Evolutionary conservation across 2,113 vertebrate species (phyloP), one percentile per base, ranked within the genome.

Genomic region (Tylochromis polylepis): DNA sequence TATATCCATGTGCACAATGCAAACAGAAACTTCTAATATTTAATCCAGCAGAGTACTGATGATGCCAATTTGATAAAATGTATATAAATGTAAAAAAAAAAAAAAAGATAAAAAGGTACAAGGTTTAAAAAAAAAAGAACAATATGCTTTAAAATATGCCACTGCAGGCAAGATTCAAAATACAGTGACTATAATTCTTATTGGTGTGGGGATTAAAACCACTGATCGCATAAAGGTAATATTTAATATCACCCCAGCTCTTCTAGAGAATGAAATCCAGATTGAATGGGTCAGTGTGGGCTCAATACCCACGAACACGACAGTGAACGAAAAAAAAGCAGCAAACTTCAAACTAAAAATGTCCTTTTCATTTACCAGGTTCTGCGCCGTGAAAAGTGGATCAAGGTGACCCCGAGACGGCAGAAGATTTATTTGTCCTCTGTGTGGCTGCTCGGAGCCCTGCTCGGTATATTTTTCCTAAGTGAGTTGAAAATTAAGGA

Each of bases 381-480:
- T 81, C 79, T 91, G 56, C 80, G 4, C 14, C 5, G 14, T 0
- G 0, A 51, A 4, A 81, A 81, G 75, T 91, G 85, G 85, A 12
- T 3, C 5, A 36, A 29, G 16, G 53, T 91, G 79, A 8, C 2
- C 4, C 56, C 27, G 5, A 55, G 5, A 5, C 79, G 81, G 82
- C 85, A 81, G 87, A 57, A 58, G 20, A 1, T 85, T 36, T 18
- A 79, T 14, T 36, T 84, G 11, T 41, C 11, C 14, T 6, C 7
- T 3, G 85, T 77, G 62, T 91, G 90, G 90, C 46, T 78, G 8
- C 59, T 85, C 1, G 85, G 49, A 41, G 82, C 41, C 31, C 79
- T 89, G 24, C 3, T 77, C n/a, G 75, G 8, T 15, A 31, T 79
- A 46, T 84, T 90, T 62, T 82, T 34, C 10, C 67, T 70, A 11